Evolutionary conservation across 1,140 invertebrate species (phyloP), one percentile per base, ranked within the genome.

Genomic region (Drosophila nasuta): DNA sequence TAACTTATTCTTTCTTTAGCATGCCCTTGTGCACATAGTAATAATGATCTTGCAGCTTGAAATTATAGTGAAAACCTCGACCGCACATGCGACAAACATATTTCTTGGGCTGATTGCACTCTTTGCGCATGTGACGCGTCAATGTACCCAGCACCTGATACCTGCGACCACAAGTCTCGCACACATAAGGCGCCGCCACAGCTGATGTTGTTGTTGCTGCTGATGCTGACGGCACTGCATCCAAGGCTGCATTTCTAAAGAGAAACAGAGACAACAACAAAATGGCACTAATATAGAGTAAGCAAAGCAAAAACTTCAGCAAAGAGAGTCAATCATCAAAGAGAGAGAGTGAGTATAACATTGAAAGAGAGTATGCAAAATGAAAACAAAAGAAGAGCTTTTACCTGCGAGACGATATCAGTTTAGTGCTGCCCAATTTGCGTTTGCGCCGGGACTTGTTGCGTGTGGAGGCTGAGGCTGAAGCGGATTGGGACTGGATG

Each of bases 141-240:
- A 95, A 62, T 15, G 94, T 94, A 71, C 94, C 94, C 38, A 93
- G 91, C 51, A 94, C 87, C 87, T 93, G 93, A 91, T 95, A 95
- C 51, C 92, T 92, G 78, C 94, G 94, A 65, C 91, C 92, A 82
- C 94, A 95, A 48, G 93, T 94, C 7, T 93, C 93, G 82, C 95
- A 95, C 83, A 92, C 91, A 92, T 76, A 92, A 4, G 90, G 90
- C 46, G 78, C 82, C n/a, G 71, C 60, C 11, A 63, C 25, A 11
- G 15, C 57, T 8, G 56, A 59, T n/a, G 71, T 30, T 10, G 65
- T 60, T 10, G 65, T 60, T n/a, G 71, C 33, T 7, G 65, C 56
- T 7, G 72, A 25, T 33, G 51, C 17, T 43, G 66, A 11, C n/a
- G 49, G 10, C 17, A 28, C 46, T 41, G 60, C 45, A 43, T n/a